Conservation (phyloP, 2,113 vertebrate genomes). For the Hucho hucho region DNA sequence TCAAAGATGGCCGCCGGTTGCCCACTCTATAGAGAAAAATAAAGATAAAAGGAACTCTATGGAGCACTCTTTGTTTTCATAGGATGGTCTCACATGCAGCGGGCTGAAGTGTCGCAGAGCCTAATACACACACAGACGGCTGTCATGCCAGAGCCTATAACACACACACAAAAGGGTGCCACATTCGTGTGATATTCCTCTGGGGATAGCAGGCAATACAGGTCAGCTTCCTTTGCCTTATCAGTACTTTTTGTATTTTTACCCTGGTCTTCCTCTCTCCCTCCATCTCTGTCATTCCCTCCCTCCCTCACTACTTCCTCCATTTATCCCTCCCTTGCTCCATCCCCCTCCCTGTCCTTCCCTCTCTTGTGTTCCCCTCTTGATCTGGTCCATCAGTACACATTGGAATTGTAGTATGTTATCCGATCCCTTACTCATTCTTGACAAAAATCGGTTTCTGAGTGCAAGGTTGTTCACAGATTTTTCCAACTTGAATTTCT, state of each 20-base stretch:
- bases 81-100: conserved; percentile 57
- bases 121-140: conserved; percentile 42
- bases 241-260: conserved; percentile 56
- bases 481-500: too few species aligned
- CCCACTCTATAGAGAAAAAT: not conserved
- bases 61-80: conserved; percentile 53
- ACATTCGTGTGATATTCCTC: conserved; percentile 72
- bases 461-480: too few species aligned
- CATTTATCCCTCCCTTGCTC: too few species aligned
- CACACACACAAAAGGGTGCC: conserved; percentile 70
- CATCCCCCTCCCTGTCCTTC: not conserved
- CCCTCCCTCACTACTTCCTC: conserved; percentile 6
- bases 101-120: conserved; percentile 40
- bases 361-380: too few species aligned
- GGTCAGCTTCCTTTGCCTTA: conserved; percentile 72
- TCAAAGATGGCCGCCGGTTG: conserved; percentile 41
- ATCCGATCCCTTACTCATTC: too few species aligned
- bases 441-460: too few species aligned
- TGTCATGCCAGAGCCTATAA: conserved; percentile 63
- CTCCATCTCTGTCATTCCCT: conserved; percentile 49
- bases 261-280: conserved; percentile 26
- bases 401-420: not conserved
- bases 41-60: conserved; percentile 7
- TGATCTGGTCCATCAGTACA: not conserved
- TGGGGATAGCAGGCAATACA: conserved; percentile 57